Evolutionary conservation across 2,797 vertebrate genomes (phyloP), one percentile per base, ranked within the genome.

Genomic region (Pantherophis alleghaniensis): DNA sequence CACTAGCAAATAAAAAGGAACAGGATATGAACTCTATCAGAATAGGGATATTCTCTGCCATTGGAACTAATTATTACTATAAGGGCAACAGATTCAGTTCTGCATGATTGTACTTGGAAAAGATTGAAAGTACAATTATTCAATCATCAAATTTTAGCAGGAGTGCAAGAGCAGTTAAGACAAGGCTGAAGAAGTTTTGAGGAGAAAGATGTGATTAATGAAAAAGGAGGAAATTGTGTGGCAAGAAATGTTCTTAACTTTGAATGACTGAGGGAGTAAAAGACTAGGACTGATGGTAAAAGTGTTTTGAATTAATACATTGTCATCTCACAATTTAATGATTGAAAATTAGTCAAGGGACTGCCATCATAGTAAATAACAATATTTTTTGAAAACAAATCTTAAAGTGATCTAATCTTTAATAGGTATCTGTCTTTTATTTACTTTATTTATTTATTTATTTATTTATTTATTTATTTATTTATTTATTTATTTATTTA

Each of bases 51-150:
- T 83, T 18, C 11, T n/a, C 57, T 89, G 66, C 90, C 47, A 88
- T 74, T 91, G 91, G 57, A 63, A 32, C 32, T 91, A 89, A 83
- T 89, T 24, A 53, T 32, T 57, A 60, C 57, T 83, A 11, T 51
- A 83, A 89, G 57, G 90, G 56, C 66, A 91, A 88, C 47, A 79
- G 87, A 92, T 60, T 88, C 87, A 51, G 91, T 92, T 91, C 57
- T 91, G 22, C 86, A 20, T 79, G 90, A 91, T 74, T 93, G 63
- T 74, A 79, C 63, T 88, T 53, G 42, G 57, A 32, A 91, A 91
- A 93, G 90, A 89, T 91, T 93, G 92, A 93, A 91, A 87, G 69
- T 42, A 86, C 69, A 93, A 93, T 91, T 93, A 89, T 86, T 86
- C 57, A 93, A 63, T 91, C 87, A 63, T 69, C 87, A 63, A 86